Evolutionary conservation across 1,140 invertebrate species (phyloP), one percentile per base, ranked within the genome.

Genomic region (Acromyrmex charruanus): DNA sequence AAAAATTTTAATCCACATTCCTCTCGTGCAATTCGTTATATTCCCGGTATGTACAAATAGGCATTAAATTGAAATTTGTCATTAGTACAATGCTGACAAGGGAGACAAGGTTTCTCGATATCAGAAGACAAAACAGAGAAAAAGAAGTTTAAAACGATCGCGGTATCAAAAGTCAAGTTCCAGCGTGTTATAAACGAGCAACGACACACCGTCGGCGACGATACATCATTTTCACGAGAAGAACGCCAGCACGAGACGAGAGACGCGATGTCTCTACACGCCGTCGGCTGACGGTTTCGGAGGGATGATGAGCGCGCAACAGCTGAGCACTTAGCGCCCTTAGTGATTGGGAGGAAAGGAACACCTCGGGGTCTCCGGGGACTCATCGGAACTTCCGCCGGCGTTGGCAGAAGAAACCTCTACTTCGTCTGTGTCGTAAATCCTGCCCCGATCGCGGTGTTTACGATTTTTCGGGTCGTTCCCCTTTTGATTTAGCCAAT

Each of bases 281-380:
- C 25, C 58, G 51, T 5, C 18, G 55, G 63, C 58, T 16, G 21
- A n/a, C 9, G 9, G 7, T 51, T 31, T 66, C 44, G 18, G 39
- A 55, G 51, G 77, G 82, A 79, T 91, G 90, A 91, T 63, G 72
- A 71, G 89, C 58, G 77, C 25, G 87, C 87, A 93, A 94, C 94
- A 95, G 94, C 94, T 95, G 94, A 94, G 84, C 93, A 93, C 92
- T 93, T 92, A 92, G 90, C 89, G 53, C 39, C 87, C 81, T 85
- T 59, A 58, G 65, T 39, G 72, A 44, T 14, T 59, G 31, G 51
- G 58, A 77, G 77, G 72, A 87, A 85, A 72, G 61, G 74, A 44
- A 59, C 12, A 85, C 93, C 86, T 91, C 35, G 71, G 92, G 89
- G 93, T 87, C 93, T 82, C 92, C 44, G 71, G 92, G 89, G 93